phyloP scores from a whole-genome alignment of 2,888 invertebrate species.

The Mythimna lalbum region DNA sequence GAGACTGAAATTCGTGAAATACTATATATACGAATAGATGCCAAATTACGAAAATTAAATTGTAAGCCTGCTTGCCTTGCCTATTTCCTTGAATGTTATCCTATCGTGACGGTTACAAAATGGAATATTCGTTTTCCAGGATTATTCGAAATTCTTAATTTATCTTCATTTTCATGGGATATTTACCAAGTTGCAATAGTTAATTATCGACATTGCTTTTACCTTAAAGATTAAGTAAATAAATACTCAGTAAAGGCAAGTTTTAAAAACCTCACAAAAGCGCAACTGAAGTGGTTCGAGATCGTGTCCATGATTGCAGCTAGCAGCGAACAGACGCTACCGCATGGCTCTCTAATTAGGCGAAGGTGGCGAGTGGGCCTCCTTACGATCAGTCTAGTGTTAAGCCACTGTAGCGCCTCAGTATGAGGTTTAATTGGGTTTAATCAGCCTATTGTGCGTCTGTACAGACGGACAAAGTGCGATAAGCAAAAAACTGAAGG shows the following conservation, averaged over 20 bases:
- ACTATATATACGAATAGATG: neutral
- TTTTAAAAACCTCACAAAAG: constrained; percentile 1
- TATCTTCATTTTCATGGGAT: neutral
- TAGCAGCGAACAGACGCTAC: constrained; percentile 5
- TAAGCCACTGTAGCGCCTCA: constrained; percentile 13
- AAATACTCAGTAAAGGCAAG: neutral
- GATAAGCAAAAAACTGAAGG: constrained; percentile 52
- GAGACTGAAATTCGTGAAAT: constrained; percentile 3
- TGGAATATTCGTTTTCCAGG: neutral
- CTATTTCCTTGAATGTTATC: constrained; percentile 1
- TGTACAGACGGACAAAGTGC: constrained; percentile 16
- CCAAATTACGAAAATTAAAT: neutral
- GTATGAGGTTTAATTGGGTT: constrained; percentile 16
- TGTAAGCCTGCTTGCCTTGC: neutral
- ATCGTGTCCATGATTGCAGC: neutral
- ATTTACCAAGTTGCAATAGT: neutral
- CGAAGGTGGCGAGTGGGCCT: constrained; percentile 17
- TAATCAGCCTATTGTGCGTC: constrained; percentile 25
- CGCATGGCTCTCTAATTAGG: constrained; percentile 4
- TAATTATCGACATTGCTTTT: neutral
- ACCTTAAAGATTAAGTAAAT: neutral
- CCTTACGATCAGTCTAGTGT: constrained; percentile 4
- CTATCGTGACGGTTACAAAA: neutral
- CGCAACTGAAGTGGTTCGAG: neutral
- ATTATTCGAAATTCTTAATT: neutral